Conservation (phyloP, 2,888 invertebrate species). For the Temnothorax ravouxi region DNA sequence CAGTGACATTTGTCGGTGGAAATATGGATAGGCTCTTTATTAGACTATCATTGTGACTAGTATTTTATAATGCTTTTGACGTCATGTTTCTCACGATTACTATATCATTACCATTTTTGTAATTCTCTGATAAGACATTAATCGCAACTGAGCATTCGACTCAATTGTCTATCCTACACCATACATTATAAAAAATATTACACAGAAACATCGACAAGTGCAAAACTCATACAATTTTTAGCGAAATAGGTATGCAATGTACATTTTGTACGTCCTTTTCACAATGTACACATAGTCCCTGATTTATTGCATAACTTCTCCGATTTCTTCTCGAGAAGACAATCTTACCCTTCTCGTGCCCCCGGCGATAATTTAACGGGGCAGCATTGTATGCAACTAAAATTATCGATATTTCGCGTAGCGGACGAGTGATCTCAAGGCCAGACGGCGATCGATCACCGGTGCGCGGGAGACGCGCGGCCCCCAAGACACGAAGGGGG, state of each 20-base stretch:
- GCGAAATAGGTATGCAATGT: not conserved
- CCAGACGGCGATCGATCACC: slow-evolving; percentile 43
- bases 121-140: not conserved
- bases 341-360: not conserved
- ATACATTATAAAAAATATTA: not conserved
- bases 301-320: slow-evolving; percentile 20
- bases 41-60: slow-evolving; percentile 4
- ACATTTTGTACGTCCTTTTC: not conserved
- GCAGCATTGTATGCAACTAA: slow-evolving; percentile 13
- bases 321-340: not conserved
- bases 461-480: not conserved
- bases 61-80: slow-evolving; percentile 8
- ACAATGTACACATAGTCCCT: not conserved
- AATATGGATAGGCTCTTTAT: slow-evolving; percentile 33
- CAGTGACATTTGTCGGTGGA: slow-evolving; percentile 31
- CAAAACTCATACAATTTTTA: not conserved
- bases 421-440: slow-evolving; percentile 44
- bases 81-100: not conserved
- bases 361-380: slow-evolving; percentile 21
- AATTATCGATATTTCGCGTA: slow-evolving; percentile 39
- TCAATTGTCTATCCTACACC: not conserved
- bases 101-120: not conserved
- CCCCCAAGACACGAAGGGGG: slow-evolving; percentile 3
- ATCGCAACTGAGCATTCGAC: not conserved
- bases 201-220: not conserved